A percentile compares a stretch with the other conserved stretches of the same genome.
Conservation (phyloP, 2,113 vertebrate species). For the Hoplias malabaricus region DNA sequence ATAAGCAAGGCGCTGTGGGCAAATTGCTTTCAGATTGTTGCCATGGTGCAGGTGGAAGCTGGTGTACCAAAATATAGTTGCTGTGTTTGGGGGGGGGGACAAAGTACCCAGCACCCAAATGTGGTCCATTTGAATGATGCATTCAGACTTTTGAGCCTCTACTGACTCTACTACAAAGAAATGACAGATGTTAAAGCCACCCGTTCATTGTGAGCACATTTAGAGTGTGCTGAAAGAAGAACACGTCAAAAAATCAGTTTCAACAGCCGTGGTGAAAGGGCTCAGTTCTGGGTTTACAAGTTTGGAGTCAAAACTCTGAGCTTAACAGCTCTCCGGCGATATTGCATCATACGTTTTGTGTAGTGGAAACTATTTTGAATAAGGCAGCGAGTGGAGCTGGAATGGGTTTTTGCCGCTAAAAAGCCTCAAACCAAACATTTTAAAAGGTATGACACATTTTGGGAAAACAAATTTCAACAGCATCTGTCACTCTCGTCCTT, state of each 20-base stretch:
- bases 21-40: constrained; percentile 45
- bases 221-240: constrained; percentile 2
- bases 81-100: neutral
- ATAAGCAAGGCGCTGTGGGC: neutral
- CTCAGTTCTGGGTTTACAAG: neutral
- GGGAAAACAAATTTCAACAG: neutral
- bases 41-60: constrained; percentile 7
- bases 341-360: constrained; percentile 20
- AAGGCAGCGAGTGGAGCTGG: neutral
- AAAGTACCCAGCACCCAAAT: neutral
- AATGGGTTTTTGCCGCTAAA: neutral
- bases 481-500: neutral
- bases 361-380: neutral
- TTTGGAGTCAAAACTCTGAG: constrained; percentile 18
- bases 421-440: constrained; percentile 4
- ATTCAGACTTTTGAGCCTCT: neutral
- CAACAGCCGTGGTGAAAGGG: neutral
- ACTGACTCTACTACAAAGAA: neutral
- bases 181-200: neutral
- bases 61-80: neutral
- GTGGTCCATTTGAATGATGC: neutral
- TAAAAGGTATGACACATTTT: neutral
- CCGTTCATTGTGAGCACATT: constrained; percentile 3
- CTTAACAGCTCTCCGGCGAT: neutral
- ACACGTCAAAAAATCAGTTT: neutral